These are phyloP conservation scores for Oncopeltus fasciatus DNA, from an alignment of 1,140 invertebrate genomes.

Conservation along the genomic window DNA sequence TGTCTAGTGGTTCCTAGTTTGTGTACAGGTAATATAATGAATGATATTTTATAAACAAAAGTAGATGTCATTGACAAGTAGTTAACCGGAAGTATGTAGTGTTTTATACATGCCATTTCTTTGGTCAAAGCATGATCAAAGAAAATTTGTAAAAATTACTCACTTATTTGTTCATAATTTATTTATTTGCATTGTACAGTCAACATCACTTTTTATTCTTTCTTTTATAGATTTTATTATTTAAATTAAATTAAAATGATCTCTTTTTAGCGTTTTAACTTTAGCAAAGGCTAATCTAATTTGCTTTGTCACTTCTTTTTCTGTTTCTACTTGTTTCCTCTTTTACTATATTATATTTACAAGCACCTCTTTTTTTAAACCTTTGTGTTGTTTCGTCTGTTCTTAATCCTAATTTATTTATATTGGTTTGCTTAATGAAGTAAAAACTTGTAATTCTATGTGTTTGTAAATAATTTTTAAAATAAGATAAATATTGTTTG, in stretches of 20 bases:
- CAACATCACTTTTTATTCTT: background rate
- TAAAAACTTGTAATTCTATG: no score
- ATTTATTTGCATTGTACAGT: background rate
- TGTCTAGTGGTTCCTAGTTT: conserved; percentile 9
- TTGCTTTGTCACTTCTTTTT: background rate
- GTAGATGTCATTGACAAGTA: background rate
- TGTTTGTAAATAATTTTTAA: no score
- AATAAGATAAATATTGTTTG: no score
- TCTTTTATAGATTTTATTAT: background rate
- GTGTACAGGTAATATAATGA: conserved; percentile 1
- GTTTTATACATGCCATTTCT: conserved; percentile 7
- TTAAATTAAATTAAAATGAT: background rate
- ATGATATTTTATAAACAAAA: conserved; percentile 7
- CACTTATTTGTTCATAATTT: background rate
- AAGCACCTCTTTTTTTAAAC: no score
- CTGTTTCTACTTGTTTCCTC: no score
- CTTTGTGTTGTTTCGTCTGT: no score
- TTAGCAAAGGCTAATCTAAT: background rate
- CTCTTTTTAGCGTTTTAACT: background rate
- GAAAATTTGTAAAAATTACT: background rate
- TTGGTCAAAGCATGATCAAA: background rate
- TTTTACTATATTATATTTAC: no score
- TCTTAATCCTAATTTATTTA: no score
- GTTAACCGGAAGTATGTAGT: background rate
- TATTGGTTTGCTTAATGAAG: no score